Percentiles rank a stretch among this genome's conserved stretches.
These are phyloP conservation scores for Pheosia tremula DNA, from an alignment of 2,888 invertebrate species.

Conservation along the genomic window DNA sequence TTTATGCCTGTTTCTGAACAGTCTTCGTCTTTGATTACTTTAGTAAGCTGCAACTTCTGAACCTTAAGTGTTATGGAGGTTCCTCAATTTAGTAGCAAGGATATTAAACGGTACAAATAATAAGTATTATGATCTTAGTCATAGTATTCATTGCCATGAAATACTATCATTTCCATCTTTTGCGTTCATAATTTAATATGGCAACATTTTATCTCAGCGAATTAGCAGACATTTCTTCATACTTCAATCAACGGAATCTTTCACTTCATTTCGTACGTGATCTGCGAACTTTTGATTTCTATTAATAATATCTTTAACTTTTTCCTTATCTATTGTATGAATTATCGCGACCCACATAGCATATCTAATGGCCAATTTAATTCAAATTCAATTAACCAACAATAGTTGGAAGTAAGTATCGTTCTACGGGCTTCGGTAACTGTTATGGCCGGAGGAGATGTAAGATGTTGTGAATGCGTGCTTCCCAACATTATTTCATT, in stretches of 20 bases:
- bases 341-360: not conserved
- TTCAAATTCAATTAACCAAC: constrained; percentile 5
- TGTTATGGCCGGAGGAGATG: constrained; percentile 4
- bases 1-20: too few relatives aligned
- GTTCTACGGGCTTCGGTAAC: not conserved
- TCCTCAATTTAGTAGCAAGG: too few relatives aligned
- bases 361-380: constrained; percentile 4
- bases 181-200: not conserved
- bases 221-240: not conserved
- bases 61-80: too few relatives aligned
- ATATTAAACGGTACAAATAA: too few relatives aligned
- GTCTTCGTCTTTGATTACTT: too few relatives aligned
- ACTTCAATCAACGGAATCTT: not conserved
- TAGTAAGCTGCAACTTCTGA: too few relatives aligned
- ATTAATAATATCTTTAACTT: not conserved
- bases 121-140: too few relatives aligned
- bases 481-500: constrained; percentile 62
- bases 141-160: too few relatives aligned
- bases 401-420: not conserved
- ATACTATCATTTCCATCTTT: too few relatives aligned
- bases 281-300: not conserved
- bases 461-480: constrained; percentile 46
- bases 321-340: constrained; percentile 2
- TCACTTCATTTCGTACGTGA: not conserved
- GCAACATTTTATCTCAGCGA: not conserved